phyloP scores from a whole-genome alignment of 53 echinoderm and acorn worm species.

The Holothuria scabra region DNA sequence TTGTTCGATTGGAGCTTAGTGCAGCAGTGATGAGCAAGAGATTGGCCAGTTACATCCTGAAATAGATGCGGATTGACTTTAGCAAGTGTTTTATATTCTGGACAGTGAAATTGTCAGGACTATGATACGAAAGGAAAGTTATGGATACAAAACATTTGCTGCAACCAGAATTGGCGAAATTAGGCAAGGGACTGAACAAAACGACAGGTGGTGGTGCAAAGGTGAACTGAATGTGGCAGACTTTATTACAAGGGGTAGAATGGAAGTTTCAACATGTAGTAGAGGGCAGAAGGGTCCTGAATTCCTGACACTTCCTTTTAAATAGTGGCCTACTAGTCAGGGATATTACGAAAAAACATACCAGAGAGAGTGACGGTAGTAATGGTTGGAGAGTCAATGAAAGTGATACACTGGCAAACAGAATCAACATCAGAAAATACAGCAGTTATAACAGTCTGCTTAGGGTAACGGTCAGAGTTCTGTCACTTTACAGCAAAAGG shows the following conservation, averaged over 20 bases:
- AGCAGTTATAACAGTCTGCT: constrained; percentile 37
- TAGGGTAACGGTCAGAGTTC: constrained; percentile 42
- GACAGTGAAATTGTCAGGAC: too few relatives aligned
- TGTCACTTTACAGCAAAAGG: background rate
- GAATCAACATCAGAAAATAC: too few relatives aligned
- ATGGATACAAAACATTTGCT: constrained; percentile 59
- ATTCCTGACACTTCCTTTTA: too few relatives aligned
- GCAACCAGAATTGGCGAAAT: constrained; percentile 61
- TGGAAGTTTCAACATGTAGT: constrained; percentile 44
- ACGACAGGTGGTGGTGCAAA: too few relatives aligned
- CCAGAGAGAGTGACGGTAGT: constrained; percentile 39
- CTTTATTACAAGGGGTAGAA: constrained; percentile 47
- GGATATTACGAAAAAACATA: constrained; percentile 16
- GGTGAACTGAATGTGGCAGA: constrained; percentile 55
- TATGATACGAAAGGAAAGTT: constrained; percentile 55
- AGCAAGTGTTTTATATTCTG: constrained; percentile 29
- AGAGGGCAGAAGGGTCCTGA: constrained; percentile 50
- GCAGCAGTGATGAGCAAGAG: constrained; percentile 59
- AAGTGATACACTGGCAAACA: constrained; percentile 7
- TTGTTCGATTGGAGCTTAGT: too few relatives aligned
- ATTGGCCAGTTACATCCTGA: constrained; percentile 50
- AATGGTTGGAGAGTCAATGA: constrained; percentile 35
- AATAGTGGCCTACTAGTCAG: too few relatives aligned
- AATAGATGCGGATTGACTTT: constrained; percentile 51
- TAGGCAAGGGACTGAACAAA: constrained; percentile 41